phyloP scores from a whole-genome alignment of 2,113 vertebrate genomes.

The Burhinus bistriatus region DNA sequence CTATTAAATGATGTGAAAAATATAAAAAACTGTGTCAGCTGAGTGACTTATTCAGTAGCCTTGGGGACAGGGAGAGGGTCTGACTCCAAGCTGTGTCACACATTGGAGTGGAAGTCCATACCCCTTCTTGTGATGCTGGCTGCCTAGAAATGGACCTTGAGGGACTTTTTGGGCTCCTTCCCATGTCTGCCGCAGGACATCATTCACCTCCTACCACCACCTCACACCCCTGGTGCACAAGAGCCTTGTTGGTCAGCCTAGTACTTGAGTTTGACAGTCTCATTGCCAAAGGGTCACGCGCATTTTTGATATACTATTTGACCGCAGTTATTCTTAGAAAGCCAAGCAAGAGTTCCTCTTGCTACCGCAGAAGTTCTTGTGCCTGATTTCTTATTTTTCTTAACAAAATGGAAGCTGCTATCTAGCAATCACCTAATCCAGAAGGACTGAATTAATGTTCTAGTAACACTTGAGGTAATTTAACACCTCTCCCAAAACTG shows the following conservation, averaged over 20 bases:
- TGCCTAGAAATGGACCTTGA: neutral
- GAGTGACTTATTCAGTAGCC: neutral
- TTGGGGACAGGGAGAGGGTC: neutral
- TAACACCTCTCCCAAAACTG: neutral
- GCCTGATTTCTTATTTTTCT: neutral
- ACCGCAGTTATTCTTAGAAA: neutral
- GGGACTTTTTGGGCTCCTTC: neutral
- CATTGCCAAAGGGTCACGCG: neutral
- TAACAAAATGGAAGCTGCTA: neutral
- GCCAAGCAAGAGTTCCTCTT: neutral
- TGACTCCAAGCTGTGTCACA: neutral
- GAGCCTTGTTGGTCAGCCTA: neutral
- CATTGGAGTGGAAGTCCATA: fast-evolving
- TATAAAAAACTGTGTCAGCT: neutral
- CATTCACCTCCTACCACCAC: neutral
- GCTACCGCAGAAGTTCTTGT: neutral
- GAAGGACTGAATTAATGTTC: neutral
- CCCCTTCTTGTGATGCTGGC: neutral
- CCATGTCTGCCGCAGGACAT: neutral
- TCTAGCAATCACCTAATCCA: neutral
- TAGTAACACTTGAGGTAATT: neutral
- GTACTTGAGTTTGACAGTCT: neutral
- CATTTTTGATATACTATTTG: neutral
- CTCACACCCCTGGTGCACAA: neutral
- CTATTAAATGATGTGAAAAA: neutral